Percentiles rank a stretch among this genome's conserved stretches.
phyloP scores from a whole-genome alignment of 2,888 invertebrate species.

The Saturnia pavonia region DNA sequence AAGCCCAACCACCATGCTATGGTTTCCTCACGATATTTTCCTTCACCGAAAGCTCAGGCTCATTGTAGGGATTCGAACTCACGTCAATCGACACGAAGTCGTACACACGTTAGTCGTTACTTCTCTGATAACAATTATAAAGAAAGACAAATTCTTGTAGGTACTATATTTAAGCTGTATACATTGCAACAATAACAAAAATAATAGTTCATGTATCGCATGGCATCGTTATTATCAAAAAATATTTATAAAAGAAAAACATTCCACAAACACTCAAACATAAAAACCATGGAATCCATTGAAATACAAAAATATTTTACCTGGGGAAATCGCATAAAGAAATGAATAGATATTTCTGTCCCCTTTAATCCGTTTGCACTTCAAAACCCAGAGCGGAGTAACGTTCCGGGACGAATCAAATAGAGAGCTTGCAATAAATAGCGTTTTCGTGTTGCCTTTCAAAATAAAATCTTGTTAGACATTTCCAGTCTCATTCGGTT shows the following conservation, averaged over 20 bases:
- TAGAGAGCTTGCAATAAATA: slow-evolving; percentile 58
- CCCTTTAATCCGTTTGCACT: slow-evolving; percentile 55
- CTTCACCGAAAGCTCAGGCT: no score
- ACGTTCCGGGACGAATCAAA: slow-evolving; percentile 53
- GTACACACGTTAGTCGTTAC: no score
- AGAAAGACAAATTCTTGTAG: neutral
- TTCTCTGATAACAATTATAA: neutral
- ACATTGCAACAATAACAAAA: neutral
- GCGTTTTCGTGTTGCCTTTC: slow-evolving; percentile 57
- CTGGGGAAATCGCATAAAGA: slow-evolving; percentile 35
- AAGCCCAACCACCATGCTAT: no score
- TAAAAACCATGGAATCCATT: neutral
- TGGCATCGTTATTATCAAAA: neutral
- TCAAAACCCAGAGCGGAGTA: slow-evolving; percentile 43
- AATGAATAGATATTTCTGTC: slow-evolving; percentile 51
- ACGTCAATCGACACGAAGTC: no score
- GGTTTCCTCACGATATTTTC: no score
- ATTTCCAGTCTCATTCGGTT: slow-evolving; percentile 50
- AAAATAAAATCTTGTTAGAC: slow-evolving; percentile 60
- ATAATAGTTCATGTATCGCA: neutral
- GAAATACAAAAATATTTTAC: slow-evolving; percentile 27
- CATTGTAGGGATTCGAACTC: no score
- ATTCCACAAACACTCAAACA: neutral
- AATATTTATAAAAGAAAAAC: neutral
- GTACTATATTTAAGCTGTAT: neutral